phyloP scores from a whole-genome alignment of 2,113 vertebrate genomes.

The Oreochromis tanganicae region DNA sequence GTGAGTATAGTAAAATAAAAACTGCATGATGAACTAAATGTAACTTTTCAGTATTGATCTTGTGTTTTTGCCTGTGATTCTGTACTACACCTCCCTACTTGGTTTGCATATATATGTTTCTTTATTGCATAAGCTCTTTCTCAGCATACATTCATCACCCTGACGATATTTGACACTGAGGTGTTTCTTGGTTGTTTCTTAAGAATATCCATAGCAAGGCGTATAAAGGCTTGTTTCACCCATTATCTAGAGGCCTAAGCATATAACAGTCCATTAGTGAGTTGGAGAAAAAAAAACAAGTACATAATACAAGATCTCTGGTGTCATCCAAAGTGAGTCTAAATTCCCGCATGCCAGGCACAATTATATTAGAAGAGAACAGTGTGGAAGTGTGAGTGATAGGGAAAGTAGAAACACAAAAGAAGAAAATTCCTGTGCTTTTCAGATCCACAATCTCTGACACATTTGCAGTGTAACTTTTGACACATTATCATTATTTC shows the following conservation, averaged over 20 bases:
- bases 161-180: not conserved
- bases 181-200: not conserved
- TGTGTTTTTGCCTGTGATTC: not conserved
- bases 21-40: not conserved
- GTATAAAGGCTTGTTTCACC: conserved; percentile 10
- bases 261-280: conserved; percentile 23
- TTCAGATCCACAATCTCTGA: not conserved
- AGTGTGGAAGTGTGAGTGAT: not conserved
- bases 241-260: conserved; percentile 16
- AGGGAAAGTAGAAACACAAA: not conserved
- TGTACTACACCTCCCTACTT: not conserved
- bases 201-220: not conserved
- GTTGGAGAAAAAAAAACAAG: not conserved
- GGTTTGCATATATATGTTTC: not conserved
- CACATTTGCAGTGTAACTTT: not conserved
- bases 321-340: not conserved
- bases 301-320: conserved; percentile 20
- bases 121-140: not conserved
- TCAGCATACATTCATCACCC: not conserved
- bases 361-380: not conserved
- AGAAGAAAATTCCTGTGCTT: not conserved
- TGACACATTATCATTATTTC: not conserved
- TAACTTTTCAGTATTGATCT: not conserved
- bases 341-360: not conserved
- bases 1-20: not conserved